Evolutionary conservation across 2,888 invertebrate species (phyloP).

Genomic region (Phaonia tiefii): DNA sequence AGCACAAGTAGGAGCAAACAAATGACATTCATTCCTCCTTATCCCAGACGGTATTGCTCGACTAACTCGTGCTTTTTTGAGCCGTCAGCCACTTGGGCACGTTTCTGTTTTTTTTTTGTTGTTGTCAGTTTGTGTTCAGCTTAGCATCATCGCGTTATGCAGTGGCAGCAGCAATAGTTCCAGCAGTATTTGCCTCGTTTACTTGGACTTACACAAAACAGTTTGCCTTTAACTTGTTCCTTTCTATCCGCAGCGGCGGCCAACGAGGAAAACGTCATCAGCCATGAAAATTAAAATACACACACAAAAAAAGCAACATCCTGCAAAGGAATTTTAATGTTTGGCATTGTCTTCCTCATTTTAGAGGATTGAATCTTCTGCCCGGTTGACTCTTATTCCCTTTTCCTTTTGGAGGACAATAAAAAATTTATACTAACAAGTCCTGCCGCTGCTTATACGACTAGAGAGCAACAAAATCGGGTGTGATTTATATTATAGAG

Average conservation of each 20-base stretch:
- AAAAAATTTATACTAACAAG: slow-evolving; percentile 56
- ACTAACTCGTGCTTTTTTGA: slow-evolving; percentile 7
- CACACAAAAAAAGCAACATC: slow-evolving; percentile 2
- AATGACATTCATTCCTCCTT: slow-evolving; percentile 29
- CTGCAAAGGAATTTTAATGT: slow-evolving; percentile 45
- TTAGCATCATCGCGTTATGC: slow-evolving; percentile 18
- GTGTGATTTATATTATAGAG: slow-evolving; percentile 65
- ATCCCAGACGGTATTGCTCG: not conserved
- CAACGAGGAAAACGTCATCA: slow-evolving; percentile 38
- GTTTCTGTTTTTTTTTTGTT: slow-evolving; percentile 11
- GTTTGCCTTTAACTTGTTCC: slow-evolving; percentile 29
- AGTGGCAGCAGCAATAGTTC: not conserved
- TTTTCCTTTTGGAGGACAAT: slow-evolving; percentile 17
- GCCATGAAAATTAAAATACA: slow-evolving; percentile 47
- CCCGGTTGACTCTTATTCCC: slow-evolving; percentile 4
- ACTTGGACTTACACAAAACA: slow-evolving; percentile 22
- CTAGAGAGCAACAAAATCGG: slow-evolving; percentile 46
- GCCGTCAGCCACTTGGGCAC: slow-evolving; percentile 46
- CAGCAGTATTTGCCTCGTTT: not conserved
- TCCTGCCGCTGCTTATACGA: slow-evolving; percentile 19
- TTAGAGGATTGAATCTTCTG: slow-evolving; percentile 32
- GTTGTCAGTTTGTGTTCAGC: not conserved
- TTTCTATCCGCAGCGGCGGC: not conserved
- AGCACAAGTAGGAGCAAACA: slow-evolving; percentile 5
- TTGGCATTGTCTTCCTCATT: not conserved